A percentile compares a stretch with the other conserved stretches of the same genome.
phyloP scores from a whole-genome alignment of 2,888 invertebrate species.

The Coecobrya sp. region DNA sequence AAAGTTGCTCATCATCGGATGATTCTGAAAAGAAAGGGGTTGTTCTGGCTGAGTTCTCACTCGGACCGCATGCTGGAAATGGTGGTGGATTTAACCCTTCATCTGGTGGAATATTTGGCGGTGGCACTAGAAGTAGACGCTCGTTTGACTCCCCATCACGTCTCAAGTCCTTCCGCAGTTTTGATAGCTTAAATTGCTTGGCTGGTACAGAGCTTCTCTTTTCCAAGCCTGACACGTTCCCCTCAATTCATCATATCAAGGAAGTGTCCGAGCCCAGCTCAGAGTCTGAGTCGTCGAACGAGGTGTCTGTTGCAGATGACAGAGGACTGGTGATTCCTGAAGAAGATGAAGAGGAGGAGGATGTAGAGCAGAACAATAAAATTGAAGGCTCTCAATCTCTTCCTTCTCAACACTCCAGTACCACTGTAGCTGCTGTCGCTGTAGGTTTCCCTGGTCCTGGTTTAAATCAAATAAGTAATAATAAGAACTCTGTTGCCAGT shows the following conservation, averaged over 20 bases:
- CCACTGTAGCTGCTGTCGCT: conserved; percentile 1
- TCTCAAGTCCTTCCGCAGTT: conserved; percentile 89
- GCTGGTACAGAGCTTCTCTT: conserved; percentile 86
- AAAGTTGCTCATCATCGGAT: conserved; percentile 81
- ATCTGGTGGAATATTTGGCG: conserved; percentile 78
- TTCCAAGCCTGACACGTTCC: conserved; percentile 86
- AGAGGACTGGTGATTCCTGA: conserved; percentile 73
- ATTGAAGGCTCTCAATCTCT: conserved; percentile 72
- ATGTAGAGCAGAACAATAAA: conserved; percentile 49
- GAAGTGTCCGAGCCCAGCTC: conserved; percentile 85
- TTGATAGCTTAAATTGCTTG: conserved; percentile 88
- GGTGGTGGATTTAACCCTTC: conserved; percentile 58
- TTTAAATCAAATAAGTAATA: conserved; percentile 79
- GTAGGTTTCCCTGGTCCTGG: conserved; percentile 73
- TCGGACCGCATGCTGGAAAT: conserved; percentile 79
- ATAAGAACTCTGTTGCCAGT: conserved; percentile 79
- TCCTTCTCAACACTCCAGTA: conserved; percentile 73
- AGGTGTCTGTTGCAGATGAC: conserved; percentile 73
- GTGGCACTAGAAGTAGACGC: conserved; percentile 82
- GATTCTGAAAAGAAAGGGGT: conserved; percentile 85
- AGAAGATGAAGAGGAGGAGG: conserved; percentile 79
- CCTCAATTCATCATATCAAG: conserved; percentile 85
- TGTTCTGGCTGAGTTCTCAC: conserved; percentile 86
- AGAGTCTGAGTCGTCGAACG: conserved; percentile 75
- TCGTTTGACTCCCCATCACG: conserved; percentile 86